Conservation (phyloP, 2,888 invertebrate genomes). For the Conus canariensis region DNA sequence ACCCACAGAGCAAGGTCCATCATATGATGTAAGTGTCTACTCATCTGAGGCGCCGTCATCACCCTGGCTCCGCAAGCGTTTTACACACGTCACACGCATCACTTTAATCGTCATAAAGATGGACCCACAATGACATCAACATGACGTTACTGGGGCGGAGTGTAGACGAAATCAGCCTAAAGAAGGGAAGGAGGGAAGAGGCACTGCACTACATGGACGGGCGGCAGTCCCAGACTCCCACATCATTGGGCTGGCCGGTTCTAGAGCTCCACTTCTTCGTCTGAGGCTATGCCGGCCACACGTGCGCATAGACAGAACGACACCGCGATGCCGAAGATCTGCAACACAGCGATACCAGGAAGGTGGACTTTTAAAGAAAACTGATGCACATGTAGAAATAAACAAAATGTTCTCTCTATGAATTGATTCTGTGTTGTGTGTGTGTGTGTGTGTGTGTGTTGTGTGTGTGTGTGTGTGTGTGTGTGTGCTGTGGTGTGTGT, state of each 20-base stretch:
- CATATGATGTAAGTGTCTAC: too few relatives aligned
- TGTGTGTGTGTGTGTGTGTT: neutral
- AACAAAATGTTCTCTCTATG: neutral
- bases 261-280: conserved; percentile 66
- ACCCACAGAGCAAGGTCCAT: too few relatives aligned
- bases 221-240: conserved; percentile 12
- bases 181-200: conserved; percentile 19
- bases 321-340: conserved; percentile 70
- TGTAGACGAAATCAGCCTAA: neutral
- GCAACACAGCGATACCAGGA: conserved; percentile 46
- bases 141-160: neutral
- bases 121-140: neutral
- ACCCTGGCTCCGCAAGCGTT: too few relatives aligned
- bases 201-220: conserved; percentile 41
- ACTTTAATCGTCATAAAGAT: too few relatives aligned
- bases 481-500: too few relatives aligned
- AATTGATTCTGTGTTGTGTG: neutral
- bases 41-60: too few relatives aligned
- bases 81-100: too few relatives aligned
- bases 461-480: too few relatives aligned
- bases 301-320: conserved; percentile 70
- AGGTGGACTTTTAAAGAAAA: neutral
- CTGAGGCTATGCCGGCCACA: conserved; percentile 58
- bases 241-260: neutral
- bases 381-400: neutral